A percentile compares a stretch with the other conserved stretches of the same genome.
These are phyloP conservation scores for Halocynthia roretzi DNA, from an alignment of 23 tunicate species.

Conservation along the genomic window DNA sequence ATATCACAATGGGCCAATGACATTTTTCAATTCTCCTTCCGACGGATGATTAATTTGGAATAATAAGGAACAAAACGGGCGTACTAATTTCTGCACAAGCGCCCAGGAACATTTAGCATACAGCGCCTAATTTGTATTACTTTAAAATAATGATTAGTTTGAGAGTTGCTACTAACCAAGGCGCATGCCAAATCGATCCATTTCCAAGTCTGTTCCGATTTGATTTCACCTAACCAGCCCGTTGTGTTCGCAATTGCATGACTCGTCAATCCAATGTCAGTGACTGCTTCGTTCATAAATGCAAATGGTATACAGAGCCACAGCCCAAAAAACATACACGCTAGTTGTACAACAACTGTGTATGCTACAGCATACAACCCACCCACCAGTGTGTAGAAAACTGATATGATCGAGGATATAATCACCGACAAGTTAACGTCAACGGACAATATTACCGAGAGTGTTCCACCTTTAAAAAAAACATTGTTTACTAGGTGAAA, in stretches of 20 bases:
- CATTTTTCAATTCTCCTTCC: no score
- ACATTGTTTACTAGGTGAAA: no score
- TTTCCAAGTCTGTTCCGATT: constrained; percentile 20
- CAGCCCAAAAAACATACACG: constrained; percentile 67
- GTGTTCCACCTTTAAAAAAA: constrained; percentile 36
- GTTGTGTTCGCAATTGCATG: constrained; percentile 15
- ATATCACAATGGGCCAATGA: no score
- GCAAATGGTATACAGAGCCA: constrained; percentile 92
- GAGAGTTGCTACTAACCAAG: constrained; percentile 30
- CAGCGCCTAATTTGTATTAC: no score
- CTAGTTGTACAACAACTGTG: constrained; percentile 66
- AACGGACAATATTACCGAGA: constrained; percentile 32
- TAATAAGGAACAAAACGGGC: no score
- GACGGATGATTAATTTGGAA: no score
- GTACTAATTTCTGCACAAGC: no score
- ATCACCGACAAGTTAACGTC: constrained; percentile 31
- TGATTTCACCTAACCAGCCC: constrained; percentile 72
- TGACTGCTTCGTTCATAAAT: constrained; percentile 56
- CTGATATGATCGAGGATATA: constrained; percentile 48
- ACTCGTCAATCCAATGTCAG: constrained; percentile 35
- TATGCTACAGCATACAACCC: constrained; percentile 81
- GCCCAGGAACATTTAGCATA: no score
- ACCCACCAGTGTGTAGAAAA: constrained; percentile 68
- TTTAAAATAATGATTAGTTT: no score
- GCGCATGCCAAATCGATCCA: constrained; percentile 77